A percentile compares a stretch with the other conserved stretches of the same genome.
phyloP scores from a whole-genome alignment of 2,888 invertebrate species.

The Alentia gelatinosa region DNA sequence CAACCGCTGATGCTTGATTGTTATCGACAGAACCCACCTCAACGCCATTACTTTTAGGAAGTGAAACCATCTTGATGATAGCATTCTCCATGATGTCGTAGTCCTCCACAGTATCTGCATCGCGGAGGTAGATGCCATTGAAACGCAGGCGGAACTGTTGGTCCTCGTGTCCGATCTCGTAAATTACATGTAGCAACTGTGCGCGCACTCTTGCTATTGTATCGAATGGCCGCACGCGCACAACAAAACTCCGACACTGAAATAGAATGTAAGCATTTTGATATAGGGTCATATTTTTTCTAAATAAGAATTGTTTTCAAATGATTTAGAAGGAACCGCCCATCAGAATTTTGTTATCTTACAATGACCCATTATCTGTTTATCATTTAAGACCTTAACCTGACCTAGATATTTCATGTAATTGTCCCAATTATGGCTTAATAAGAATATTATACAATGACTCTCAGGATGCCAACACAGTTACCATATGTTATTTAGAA shows the following conservation, averaged over 20 bases:
- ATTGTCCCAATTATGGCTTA: too few species aligned
- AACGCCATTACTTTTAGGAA: constrained; percentile 58
- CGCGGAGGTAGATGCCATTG: constrained; percentile 76
- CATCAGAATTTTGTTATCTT: too few species aligned
- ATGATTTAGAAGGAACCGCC: too few species aligned
- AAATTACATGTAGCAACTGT: constrained; percentile 76
- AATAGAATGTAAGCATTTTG: constrained; percentile 60
- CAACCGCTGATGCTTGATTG: too few species aligned
- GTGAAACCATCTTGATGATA: constrained; percentile 76
- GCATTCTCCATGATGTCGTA: constrained; percentile 75
- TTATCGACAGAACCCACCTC: constrained; percentile 5
- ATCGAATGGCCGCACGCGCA: constrained; percentile 71
- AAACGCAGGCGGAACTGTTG: constrained; percentile 77
- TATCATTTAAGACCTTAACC: too few species aligned
- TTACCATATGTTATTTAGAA: too few species aligned
- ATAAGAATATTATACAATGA: too few species aligned
- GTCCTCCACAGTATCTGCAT: constrained; percentile 74
- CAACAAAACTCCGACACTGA: constrained; percentile 77
- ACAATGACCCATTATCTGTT: too few species aligned
- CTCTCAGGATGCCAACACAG: too few species aligned
- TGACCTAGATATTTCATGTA: too few species aligned
- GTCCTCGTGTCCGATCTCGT: constrained; percentile 75
- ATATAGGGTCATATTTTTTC: too few species aligned
- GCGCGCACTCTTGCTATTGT: constrained; percentile 76
- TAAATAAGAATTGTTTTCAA: too few species aligned